Conservation (phyloP, 2,797 vertebrate genomes). For the Cichlasoma orientale region DNA sequence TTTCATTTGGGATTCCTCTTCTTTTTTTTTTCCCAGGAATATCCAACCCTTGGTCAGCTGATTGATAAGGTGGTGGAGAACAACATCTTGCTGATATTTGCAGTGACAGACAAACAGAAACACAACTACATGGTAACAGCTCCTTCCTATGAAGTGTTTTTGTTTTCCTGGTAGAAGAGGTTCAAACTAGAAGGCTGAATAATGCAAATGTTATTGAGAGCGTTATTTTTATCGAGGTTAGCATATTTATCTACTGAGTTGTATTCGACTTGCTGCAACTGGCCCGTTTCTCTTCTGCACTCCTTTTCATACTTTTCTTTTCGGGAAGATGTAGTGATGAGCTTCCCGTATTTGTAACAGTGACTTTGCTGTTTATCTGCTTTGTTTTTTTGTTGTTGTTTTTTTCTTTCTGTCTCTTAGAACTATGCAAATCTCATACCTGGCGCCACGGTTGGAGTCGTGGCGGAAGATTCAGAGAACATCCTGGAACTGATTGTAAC, state of each 20-base stretch:
- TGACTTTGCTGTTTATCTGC: conserved; percentile 23
- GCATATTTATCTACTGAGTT: conserved; percentile 48
- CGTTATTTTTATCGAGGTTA: conserved; percentile 30
- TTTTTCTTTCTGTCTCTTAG: conserved; percentile 66
- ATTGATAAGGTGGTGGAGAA: conserved; percentile 96
- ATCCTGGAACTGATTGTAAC: conserved; percentile 93
- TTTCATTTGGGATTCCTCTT: neutral
- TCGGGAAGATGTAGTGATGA: neutral
- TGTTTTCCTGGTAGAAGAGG: neutral
- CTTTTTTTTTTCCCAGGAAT: conserved; percentile 83
- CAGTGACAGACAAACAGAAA: conserved; percentile 88
- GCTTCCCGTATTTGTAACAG: conserved; percentile 20
- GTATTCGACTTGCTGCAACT: conserved; percentile 68
- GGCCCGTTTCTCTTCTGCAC: conserved; percentile 17
- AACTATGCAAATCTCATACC: conserved; percentile 96
- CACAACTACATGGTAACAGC: conserved; percentile 88
- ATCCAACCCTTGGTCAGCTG: conserved; percentile 94
- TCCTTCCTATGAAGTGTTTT: neutral
- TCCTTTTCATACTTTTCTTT: neutral
- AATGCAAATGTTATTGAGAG: conserved; percentile 5
- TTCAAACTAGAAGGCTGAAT: conserved; percentile 7
- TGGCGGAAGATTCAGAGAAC: conserved; percentile 90
- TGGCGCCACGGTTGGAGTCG: conserved; percentile 91
- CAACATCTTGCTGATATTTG: conserved; percentile 96
- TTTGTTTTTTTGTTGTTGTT: conserved; percentile 1